These are phyloP conservation scores for Ibidorhyncha struthersii DNA, from an alignment of 2,113 vertebrate genomes.

Conservation along the genomic window DNA sequence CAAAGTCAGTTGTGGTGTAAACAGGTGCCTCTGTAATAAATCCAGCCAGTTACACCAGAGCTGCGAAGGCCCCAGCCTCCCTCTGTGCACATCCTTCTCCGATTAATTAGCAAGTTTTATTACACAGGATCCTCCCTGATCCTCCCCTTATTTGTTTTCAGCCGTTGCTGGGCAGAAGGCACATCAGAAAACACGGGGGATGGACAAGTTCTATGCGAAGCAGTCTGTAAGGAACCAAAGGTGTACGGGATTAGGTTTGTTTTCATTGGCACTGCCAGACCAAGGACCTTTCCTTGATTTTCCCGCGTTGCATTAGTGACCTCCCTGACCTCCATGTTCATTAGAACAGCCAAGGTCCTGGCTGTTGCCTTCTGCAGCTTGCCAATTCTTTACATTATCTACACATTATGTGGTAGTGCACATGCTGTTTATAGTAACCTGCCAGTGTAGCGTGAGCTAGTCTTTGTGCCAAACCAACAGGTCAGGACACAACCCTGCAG, in stretches of 20 bases:
- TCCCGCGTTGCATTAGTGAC: neutral
- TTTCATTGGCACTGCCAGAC: neutral
- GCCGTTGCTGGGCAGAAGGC: neutral
- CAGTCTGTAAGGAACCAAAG: neutral
- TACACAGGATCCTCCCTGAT: neutral
- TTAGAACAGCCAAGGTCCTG: neutral
- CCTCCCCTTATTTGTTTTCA: neutral
- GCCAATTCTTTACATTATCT: neutral
- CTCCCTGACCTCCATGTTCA: neutral
- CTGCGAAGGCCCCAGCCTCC: neutral
- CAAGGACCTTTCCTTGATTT: neutral
- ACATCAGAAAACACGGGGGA: neutral
- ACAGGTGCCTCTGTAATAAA: neutral
- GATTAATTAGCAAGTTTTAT: neutral
- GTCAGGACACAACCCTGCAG: neutral
- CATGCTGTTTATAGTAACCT: neutral
- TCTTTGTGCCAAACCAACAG: constrained; percentile 8
- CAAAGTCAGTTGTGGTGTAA: neutral
- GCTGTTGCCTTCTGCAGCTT: neutral
- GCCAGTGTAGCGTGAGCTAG: neutral
- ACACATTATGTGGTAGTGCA: neutral
- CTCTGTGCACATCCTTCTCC: neutral
- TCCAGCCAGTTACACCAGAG: neutral
- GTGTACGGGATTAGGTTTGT: neutral
- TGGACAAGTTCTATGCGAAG: neutral